Evolutionary conservation across 2,888 invertebrate genomes (phyloP).

Genomic region (Leptopterna dolabrata): DNA sequence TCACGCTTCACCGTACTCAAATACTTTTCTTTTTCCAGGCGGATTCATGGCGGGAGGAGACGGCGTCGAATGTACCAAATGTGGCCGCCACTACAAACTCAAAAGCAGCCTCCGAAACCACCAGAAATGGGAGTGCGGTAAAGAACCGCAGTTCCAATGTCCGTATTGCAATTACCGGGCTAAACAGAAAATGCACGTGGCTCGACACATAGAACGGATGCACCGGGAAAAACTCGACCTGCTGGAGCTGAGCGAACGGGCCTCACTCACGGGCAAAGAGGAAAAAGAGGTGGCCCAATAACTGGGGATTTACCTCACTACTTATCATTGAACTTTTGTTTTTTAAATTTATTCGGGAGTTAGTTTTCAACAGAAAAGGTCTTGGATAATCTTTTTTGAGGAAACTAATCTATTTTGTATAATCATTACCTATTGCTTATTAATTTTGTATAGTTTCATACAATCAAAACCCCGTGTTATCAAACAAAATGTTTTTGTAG

Average conservation of each 20-base stretch:
- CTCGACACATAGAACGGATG: constrained; percentile 85
- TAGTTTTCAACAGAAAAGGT: not conserved
- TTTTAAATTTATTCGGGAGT: not conserved
- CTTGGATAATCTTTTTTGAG: not conserved
- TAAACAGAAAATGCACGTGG: constrained; percentile 87
- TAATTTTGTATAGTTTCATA: not conserved
- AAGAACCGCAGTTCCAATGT: constrained; percentile 86
- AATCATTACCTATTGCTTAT: not conserved
- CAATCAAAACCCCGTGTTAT: constrained; percentile 22
- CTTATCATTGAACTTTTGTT: constrained; percentile 14
- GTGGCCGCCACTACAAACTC: constrained; percentile 86
- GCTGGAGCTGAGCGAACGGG: constrained; percentile 59
- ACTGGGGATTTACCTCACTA: constrained; percentile 10
- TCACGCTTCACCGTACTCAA: not conserved
- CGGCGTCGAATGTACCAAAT: constrained; percentile 71
- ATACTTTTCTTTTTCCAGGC: not conserved
- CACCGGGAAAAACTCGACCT: constrained; percentile 72
- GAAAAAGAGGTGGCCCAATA: constrained; percentile 45
- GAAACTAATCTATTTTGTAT: not conserved
- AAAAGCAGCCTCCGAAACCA: constrained; percentile 87
- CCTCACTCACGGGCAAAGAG: constrained; percentile 51
- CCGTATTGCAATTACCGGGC: constrained; percentile 86
- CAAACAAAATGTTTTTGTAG: not conserved
- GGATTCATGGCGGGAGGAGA: constrained; percentile 57
- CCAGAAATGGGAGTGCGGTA: constrained; percentile 88